Evolutionary conservation across 2,888 invertebrate species (phyloP), one percentile per base, ranked within the genome.

Genomic region (Venusia cambrica): DNA sequence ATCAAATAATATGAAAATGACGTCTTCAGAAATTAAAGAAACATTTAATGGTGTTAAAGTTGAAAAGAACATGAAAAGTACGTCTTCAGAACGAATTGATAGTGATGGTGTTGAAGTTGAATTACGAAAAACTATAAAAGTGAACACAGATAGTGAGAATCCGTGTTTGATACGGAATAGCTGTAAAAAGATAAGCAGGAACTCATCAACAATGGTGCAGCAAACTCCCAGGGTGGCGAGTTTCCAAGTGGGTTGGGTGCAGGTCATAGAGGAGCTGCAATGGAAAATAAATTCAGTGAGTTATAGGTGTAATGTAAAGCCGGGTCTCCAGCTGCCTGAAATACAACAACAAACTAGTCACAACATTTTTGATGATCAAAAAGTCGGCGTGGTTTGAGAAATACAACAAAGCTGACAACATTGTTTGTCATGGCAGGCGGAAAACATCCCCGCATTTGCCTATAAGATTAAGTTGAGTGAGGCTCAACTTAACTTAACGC

Each of bases 201-300:
- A 18, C 31, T 5, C 20, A 27, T 12, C 13, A 5, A 29, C 29
- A 14, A 33, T 45, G 30, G 41, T 38, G 28, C 45, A 44, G 24
- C 41, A 36, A 10, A 41, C 36, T 16, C 57, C 61, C 0, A 57
- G 66, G 3, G 48, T 54, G 25, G 46, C 51, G 25, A 79, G 75
- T 46, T 62, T 54, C 31, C 69, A 71, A 17, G 51, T 73, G 41
- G 65, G 62, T 34, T 83, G 83, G 83, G 73, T 65, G 14, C 77
- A 78, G 47, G 83, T 84, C 16, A 45, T 79, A 29, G 78, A 79
- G 40, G 84, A 83, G 43, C 54, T 84, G 15, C 56, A 67, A 18
- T 77, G 73, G 73, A 81, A 75, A 48, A 16, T 70, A 4, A 62
- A 36, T 12, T 45, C 51, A 48, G 80, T 80, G 55, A 80, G 78